Base-by-base conservation (phyloP, 1,140 invertebrate genomes). In the Aphaenogaster rudis region DNA sequence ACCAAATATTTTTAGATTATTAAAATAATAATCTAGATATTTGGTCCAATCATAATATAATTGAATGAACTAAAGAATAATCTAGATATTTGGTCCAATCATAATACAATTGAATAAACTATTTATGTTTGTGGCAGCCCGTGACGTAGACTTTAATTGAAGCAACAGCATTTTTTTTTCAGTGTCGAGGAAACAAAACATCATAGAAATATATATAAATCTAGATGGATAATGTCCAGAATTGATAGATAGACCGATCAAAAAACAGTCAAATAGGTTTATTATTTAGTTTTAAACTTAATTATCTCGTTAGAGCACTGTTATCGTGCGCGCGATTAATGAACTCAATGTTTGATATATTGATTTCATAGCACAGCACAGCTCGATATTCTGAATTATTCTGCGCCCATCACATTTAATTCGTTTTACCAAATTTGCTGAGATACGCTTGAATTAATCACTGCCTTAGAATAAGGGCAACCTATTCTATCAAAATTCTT, bases 351-450 rank as follows among this genome's bases (percentile, higher is more conserved):
- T 66, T 66, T 66, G 28, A 78, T 21, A 50, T 50, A 64, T 79
- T 36, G 17, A 66, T 79, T 50, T 64, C 42, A 1, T 33, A 45
- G 5, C 9, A 13, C 28, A 45, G 5, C 9, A 13, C 28, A n/a
- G 57, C 15, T 28, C 15, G 28, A 72, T n/a, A 7, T 17, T 76
- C 50, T 8, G 33, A 54, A 78, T 78, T 77, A 64, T 64, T 64
- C 4, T 17, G 5, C n/a, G 48, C 17, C 9, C 17, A 15, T 59
- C 61, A 17, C 21, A 21, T 48, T 79, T 15, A 15, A 79, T 79
- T 66, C 13, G 21, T 79, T 79, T 66, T 7, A 66, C 52, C 3
- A 64, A 79, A 52, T 66, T 50, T 7, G 17, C 59, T 5, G 39
- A 21, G 45, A 64, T 36, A 64, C 28, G 28, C 33, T 66, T 15